These are phyloP conservation scores for Epirrita christyi DNA, from an alignment of 2,888 invertebrate genomes.

Conservation along the genomic window DNA sequence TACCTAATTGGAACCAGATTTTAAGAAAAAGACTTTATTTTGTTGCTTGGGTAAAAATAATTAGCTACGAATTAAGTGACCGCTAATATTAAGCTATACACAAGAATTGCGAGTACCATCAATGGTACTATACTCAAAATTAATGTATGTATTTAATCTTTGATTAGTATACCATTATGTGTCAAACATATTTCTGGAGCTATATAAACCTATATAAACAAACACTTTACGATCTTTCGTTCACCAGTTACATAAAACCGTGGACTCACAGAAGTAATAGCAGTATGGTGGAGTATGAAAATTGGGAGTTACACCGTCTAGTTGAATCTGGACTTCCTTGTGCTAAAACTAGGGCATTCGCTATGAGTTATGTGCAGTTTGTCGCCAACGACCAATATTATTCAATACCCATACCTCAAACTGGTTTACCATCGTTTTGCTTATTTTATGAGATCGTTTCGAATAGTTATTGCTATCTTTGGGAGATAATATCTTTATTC, in stretches of 20 bases:
- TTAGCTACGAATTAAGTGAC: too few relatives aligned
- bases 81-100: too few relatives aligned
- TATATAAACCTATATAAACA: slow-evolving; percentile 30
- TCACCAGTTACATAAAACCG: slow-evolving; percentile 42
- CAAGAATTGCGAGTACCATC: too few relatives aligned
- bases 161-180: not conserved
- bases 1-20: too few relatives aligned
- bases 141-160: not conserved
- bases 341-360: slow-evolving; percentile 47
- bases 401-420: slow-evolving; percentile 29
- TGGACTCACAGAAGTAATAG: not conserved
- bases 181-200: slow-evolving; percentile 32
- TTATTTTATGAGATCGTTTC: slow-evolving; percentile 27
- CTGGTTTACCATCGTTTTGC: slow-evolving; percentile 44
- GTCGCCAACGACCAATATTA: slow-evolving; percentile 25
- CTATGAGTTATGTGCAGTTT: slow-evolving; percentile 47
- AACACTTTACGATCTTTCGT: slow-evolving; percentile 35
- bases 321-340: slow-evolving; percentile 46
- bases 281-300: slow-evolving; percentile 40
- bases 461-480: too few relatives aligned
- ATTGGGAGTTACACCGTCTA: slow-evolving; percentile 49
- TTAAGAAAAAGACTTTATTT: too few relatives aligned
- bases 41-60: too few relatives aligned
- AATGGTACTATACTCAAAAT: too few relatives aligned
- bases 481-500: too few relatives aligned